Conservation (phyloP, 2,113 vertebrate genomes). For the Cyprinus carpio region DNA sequence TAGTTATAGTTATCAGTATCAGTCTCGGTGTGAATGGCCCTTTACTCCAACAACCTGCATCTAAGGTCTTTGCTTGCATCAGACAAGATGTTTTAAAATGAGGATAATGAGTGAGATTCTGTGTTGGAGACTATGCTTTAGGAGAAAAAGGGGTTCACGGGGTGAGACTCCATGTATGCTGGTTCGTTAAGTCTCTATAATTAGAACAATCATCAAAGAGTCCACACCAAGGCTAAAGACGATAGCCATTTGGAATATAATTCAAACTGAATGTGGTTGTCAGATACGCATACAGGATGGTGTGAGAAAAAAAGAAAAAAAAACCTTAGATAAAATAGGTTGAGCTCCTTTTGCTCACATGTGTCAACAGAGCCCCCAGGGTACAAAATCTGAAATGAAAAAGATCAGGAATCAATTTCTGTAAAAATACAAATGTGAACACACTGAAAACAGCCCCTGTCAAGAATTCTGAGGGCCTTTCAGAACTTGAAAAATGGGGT, state of each 20-base stretch:
- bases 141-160: not conserved
- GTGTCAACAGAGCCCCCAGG: slow-evolving; percentile 4
- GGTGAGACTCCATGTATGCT: not conserved
- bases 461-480: slow-evolving; percentile 26
- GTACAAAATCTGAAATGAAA: not conserved
- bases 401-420: not conserved
- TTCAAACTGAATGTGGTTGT: not conserved
- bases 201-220: slow-evolving; percentile 14
- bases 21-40: not conserved
- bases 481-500: slow-evolving; percentile 27
- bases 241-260: not conserved
- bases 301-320: not conserved
- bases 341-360: not conserved
- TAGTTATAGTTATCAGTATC: not conserved
- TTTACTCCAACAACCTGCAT: not conserved
- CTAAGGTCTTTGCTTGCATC: not conserved
- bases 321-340: not conserved
- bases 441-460: not conserved
- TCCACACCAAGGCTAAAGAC: slow-evolving; percentile 26
- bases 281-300: not conserved
- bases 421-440: slow-evolving; percentile 13
- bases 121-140: not conserved
- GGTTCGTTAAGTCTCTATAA: slow-evolving; percentile 18
- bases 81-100: not conserved
- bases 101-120: not conserved